Conservation (phyloP, 1,140 invertebrate species). For the Eupeodes corollae region DNA sequence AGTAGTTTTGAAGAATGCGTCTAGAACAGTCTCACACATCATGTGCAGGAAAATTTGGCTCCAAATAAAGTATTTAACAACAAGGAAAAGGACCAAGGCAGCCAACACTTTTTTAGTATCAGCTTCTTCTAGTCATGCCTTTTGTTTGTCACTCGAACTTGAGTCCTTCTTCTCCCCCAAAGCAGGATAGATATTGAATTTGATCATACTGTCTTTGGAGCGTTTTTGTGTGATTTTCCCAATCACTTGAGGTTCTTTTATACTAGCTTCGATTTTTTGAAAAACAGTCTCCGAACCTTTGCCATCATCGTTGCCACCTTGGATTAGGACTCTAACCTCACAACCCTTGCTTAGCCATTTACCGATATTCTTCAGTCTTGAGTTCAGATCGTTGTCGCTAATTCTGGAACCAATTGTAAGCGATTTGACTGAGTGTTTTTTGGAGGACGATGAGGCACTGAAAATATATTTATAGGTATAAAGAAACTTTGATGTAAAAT, state of each 20-base stretch:
- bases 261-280: slow-evolving; percentile 39
- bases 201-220: slow-evolving; percentile 42
- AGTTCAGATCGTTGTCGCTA: slow-evolving; percentile 49
- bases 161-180: neutral
- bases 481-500: neutral
- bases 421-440: slow-evolving; percentile 42
- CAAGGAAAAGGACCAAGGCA: too few relatives aligned
- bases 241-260: slow-evolving; percentile 40
- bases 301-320: slow-evolving; percentile 37
- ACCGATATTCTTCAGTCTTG: slow-evolving; percentile 47
- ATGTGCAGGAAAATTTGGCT: too few relatives aligned
- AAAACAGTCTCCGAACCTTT: slow-evolving; percentile 37
- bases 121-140: too few relatives aligned
- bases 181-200: slow-evolving; percentile 45
- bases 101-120: too few relatives aligned
- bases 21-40: too few relatives aligned
- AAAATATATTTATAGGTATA: slow-evolving; percentile 1
- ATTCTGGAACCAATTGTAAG: slow-evolving; percentile 49
- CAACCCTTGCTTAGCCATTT: slow-evolving; percentile 50
- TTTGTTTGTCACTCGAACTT: too few relatives aligned
- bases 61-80: too few relatives aligned
- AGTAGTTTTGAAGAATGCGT: too few relatives aligned
- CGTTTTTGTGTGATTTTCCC: slow-evolving; percentile 46
- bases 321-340: slow-evolving; percentile 48
- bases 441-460: slow-evolving; percentile 35